Base-by-base conservation (phyloP, 2,888 invertebrate genomes). In the Drosophila robusta region DNA sequence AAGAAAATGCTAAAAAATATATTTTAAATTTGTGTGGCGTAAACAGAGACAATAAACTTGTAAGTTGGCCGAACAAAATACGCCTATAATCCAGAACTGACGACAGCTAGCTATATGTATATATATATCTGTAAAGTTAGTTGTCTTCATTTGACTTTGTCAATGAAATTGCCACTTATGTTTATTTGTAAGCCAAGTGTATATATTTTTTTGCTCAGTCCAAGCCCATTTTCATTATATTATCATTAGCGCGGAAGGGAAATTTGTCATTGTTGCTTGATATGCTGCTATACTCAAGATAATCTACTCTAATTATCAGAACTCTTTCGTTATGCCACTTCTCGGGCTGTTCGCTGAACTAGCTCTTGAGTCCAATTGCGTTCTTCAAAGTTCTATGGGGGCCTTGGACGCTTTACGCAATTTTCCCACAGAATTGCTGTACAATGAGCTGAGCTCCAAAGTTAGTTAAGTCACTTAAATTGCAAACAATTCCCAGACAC, bases 381-480 rank as follows among this genome's bases (percentile, higher is more conserved):
- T 16, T 50, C 32, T 41, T 46, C 46, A 52, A 29, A 50, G 63
- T 70, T 70, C 63, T 69, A 8, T n/a, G 9, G 26, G 22, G 45
- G 41, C 72, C 72, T 71, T 76, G 54, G 11, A 6, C 9, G 34
- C 24, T 34, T 80, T 80, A 83, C 84, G 82, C 81, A 80, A 87
- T 78, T 82, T 80, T 84, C 84, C 60, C 75, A 69, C 76, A 72
- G 51, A 66, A 63, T 72, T 69, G 67, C 57, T 41, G 9, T 47
- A 62, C 67, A 67, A 63, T 57, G 41, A 45, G 50, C 41, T 42
- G 22, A 39, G 34, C 47, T 34, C 12, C 34, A 34, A 39, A 61
- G 70, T 57, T 56, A 54, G 69, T 49, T 81, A 75, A 73, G 66
- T 75, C 69, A 70, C 82, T 81, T 73, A 63, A 84, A 67, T 84